phyloP scores from a whole-genome alignment of 2,888 invertebrate genomes.

The Gymnocheta viridis region DNA sequence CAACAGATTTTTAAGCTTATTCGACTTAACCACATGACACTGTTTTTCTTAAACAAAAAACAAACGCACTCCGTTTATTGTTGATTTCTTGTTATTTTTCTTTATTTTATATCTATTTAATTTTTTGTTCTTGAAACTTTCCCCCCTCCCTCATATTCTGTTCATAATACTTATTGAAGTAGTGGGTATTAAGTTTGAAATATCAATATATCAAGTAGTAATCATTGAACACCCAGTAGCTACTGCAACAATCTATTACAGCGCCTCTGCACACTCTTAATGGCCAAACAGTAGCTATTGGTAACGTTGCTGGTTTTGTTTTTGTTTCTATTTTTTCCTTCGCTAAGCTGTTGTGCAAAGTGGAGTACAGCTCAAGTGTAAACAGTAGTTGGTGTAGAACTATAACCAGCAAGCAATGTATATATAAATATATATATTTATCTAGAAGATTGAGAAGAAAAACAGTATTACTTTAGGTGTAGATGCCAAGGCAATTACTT shows the following conservation, averaged over 20 bases:
- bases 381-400: conserved; percentile 51
- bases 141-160: not conserved
- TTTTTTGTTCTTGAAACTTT: conserved; percentile 41
- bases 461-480: conserved; percentile 72
- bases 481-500: conserved; percentile 80
- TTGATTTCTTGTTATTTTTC: conserved; percentile 13
- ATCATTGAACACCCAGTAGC: conserved; percentile 68
- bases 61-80: conserved; percentile 36
- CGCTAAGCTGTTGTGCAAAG: conserved; percentile 53
- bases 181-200: conserved; percentile 56
- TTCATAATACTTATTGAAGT: conserved; percentile 38
- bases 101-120: conserved; percentile 57
- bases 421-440: conserved; percentile 60
- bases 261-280: conserved; percentile 18
- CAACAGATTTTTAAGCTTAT: not conserved
- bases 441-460: conserved; percentile 18
- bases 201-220: conserved; percentile 65
- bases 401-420: conserved; percentile 68
- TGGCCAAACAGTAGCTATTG: conserved; percentile 28
- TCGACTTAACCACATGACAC: not conserved
- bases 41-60: not conserved
- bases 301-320: conserved; percentile 33
- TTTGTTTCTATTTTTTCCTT: conserved; percentile 31
- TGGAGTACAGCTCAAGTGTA: conserved; percentile 54
- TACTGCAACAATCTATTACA: conserved; percentile 51